These are phyloP conservation scores for Schizopygopsis pylzovi DNA, from an alignment of 2,797 vertebrate genomes.

Conservation along the genomic window DNA sequence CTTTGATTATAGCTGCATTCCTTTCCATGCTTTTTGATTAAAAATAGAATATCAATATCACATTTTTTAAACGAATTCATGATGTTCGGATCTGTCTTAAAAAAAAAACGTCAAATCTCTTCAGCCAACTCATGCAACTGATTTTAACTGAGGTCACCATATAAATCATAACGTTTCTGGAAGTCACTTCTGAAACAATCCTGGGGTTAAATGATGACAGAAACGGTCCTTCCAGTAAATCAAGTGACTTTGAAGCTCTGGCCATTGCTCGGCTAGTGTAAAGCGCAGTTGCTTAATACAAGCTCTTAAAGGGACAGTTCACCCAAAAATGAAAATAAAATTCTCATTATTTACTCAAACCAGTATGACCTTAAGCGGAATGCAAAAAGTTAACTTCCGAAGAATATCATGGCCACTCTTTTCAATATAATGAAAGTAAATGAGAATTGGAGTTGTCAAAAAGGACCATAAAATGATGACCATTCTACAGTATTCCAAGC, in stretches of 20 bases:
- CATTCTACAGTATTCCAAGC: background rate
- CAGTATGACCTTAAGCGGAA: background rate
- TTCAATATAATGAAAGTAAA: background rate
- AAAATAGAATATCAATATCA: slow-evolving; percentile 73
- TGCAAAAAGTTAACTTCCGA: background rate
- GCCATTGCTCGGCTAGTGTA: slow-evolving; percentile 50
- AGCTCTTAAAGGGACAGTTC: background rate
- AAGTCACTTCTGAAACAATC: slow-evolving; percentile 55
- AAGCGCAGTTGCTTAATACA: slow-evolving; percentile 7
- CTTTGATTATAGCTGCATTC: slow-evolving; percentile 84
- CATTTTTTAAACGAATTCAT: slow-evolving; percentile 78
- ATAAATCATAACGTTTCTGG: slow-evolving; percentile 62
- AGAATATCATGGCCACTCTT: background rate
- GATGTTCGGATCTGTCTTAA: slow-evolving; percentile 59
- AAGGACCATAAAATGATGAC: background rate
- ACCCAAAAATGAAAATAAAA: background rate
- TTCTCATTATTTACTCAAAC: background rate
- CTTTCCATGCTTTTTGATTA: slow-evolving; percentile 77
- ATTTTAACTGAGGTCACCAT: slow-evolving; percentile 58
- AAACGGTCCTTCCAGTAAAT: slow-evolving; percentile 62
- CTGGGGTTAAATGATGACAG: slow-evolving; percentile 51
- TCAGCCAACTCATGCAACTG: slow-evolving; percentile 53
- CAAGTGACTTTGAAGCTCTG: slow-evolving; percentile 69
- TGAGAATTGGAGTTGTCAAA: background rate
- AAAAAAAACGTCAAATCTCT: slow-evolving; percentile 50